These are phyloP conservation scores for Cremastinae sp. DNA, from an alignment of 2,888 invertebrate genomes.

Conservation along the genomic window DNA sequence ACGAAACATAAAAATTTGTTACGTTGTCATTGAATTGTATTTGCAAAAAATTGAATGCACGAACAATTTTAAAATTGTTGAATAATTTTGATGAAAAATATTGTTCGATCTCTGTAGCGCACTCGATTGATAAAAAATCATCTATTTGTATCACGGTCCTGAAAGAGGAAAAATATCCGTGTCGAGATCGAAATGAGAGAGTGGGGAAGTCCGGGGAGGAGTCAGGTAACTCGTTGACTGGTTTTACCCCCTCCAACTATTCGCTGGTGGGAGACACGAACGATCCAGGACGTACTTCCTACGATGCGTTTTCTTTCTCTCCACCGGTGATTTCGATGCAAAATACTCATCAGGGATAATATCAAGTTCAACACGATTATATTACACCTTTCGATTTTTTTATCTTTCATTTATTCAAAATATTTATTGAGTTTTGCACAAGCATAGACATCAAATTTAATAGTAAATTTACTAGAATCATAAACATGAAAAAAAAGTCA, in stretches of 20 bases:
- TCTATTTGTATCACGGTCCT: background rate
- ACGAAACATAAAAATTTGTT: too few relatives aligned
- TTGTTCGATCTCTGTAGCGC: background rate
- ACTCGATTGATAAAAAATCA: background rate
- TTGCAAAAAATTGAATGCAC: too few relatives aligned
- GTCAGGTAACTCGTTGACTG: constrained; percentile 66
- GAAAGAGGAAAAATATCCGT: constrained; percentile 29
- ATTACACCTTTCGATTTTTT: too few relatives aligned
- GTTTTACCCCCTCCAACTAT: constrained; percentile 43
- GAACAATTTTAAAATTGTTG: too few relatives aligned
- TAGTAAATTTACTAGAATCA: too few relatives aligned
- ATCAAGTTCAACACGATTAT: background rate
- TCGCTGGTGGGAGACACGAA: constrained; percentile 65
- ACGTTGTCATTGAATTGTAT: too few relatives aligned
- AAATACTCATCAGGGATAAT: constrained; percentile 10
- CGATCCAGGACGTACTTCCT: constrained; percentile 29
- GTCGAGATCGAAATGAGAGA: constrained; percentile 32
- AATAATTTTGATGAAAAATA: too few relatives aligned
- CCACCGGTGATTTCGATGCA: constrained; percentile 3
- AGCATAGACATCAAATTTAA: too few relatives aligned
- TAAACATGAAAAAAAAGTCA: too few relatives aligned
- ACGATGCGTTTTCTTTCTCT: background rate
- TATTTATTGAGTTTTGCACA: too few relatives aligned
- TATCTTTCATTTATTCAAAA: too few relatives aligned
- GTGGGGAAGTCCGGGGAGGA: constrained; percentile 70